These are phyloP conservation scores for Leptocoma aspasia DNA, from an alignment of 2,113 vertebrate genomes.

Conservation along the genomic window DNA sequence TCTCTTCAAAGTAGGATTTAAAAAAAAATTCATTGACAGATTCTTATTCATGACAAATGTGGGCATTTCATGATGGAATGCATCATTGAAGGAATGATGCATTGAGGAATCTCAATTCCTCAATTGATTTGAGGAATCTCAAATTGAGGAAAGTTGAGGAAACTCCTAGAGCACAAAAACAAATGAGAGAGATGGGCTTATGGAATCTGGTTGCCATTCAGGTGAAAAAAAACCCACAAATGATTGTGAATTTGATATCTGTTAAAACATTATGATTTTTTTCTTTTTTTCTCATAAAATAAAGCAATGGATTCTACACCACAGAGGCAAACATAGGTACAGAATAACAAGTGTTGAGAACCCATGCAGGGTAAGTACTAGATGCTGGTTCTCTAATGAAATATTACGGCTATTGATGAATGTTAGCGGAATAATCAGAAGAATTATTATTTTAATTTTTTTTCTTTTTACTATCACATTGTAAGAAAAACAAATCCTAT, in stretches of 20 bases:
- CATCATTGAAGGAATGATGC: too few species aligned
- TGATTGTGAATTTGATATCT: neutral
- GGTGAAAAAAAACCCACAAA: rapidly evolving
- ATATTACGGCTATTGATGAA: neutral
- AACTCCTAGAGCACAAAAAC: neutral
- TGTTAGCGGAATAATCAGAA: neutral
- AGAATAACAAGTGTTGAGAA: neutral
- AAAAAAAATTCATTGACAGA: neutral
- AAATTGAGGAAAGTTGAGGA: too few species aligned
- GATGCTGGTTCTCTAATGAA: neutral
- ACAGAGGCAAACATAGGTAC: neutral
- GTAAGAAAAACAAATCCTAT: neutral
- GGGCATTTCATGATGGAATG: neutral
- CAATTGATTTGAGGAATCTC: too few species aligned
- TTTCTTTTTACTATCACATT: neutral
- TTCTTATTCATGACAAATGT: neutral
- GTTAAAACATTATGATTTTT: neutral
- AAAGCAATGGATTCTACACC: neutral
- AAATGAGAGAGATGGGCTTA: neutral
- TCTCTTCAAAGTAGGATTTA: neutral
- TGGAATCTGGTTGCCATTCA: neutral
- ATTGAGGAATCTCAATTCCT: too few species aligned
- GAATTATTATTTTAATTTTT: neutral
- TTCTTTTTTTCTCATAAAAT: neutral
- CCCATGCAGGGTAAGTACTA: neutral